Evolutionary conservation across 2,113 vertebrate species (phyloP), one percentile per base, ranked within the genome.

Genomic region (Pelusios castaneus): DNA sequence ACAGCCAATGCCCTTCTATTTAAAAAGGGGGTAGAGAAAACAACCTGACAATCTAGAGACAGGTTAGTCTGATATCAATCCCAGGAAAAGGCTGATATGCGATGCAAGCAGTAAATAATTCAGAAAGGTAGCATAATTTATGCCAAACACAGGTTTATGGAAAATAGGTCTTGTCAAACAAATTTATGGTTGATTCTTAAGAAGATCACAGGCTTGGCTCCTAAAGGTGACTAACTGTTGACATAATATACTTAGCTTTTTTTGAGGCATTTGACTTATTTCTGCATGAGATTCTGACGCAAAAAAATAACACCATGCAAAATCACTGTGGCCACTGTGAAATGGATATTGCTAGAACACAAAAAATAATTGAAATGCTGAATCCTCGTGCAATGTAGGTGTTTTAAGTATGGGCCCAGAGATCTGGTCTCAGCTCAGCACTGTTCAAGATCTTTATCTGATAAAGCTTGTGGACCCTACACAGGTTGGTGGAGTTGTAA

Each of bases 41-140:
- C 14, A 21, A 54, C 22, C 6, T 77, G 77, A n/a, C 49, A 3
- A 0, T 0, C 38, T 14, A 17, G 70, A 77, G 41, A 47, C 12
- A 63, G 81, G 60, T 63, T 63, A 63, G 63, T 67, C 16, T n/a
- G 34, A 67, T 34, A 67, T n/a, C 34, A 19, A n/a, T n/a, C 34
- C 63, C 34, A 67, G 34, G 31, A 51, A 91, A 49, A 34, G 55
- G 54, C 49, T 2, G 1, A 2, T 14, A 83, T 81, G 73, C 29
- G 22, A 92, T 84, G 58, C 77, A 78, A 29, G 12, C 45, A 4
- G 5, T n/a, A 63, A 63, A 63, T 67, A 67, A 67, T 34, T 63
- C 19, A 29, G n/a, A 77, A 54, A 10, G 19, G 25, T 60, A 67
- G 58, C 12, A 31, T 83, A 34, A 63, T 47, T 49, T 14, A 63